These are phyloP conservation scores for Prosopocoilus inquinatus DNA, from an alignment of 2,888 invertebrate genomes.

Conservation along the genomic window DNA sequence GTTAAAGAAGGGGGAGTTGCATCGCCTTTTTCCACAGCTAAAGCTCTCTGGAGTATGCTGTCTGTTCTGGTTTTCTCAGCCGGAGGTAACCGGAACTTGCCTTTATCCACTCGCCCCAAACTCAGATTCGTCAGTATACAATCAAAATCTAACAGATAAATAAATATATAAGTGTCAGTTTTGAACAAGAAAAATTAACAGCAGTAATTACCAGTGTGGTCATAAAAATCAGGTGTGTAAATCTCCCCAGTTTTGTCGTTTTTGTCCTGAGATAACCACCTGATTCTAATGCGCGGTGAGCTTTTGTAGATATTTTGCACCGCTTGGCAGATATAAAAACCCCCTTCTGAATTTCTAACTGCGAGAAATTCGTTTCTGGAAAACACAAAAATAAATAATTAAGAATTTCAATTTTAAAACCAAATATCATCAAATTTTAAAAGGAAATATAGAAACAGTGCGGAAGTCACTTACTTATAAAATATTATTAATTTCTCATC, in stretches of 20 bases:
- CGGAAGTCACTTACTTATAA: constrained; percentile 66
- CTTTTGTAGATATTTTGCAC: constrained; percentile 88
- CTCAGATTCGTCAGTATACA: constrained; percentile 85
- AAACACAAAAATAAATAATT: constrained; percentile 4
- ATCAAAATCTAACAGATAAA: constrained; percentile 68
- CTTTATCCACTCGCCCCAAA: constrained; percentile 69
- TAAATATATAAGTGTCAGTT: constrained; percentile 5
- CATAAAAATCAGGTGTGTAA: constrained; percentile 88
- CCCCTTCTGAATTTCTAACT: constrained; percentile 85
- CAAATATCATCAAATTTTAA: no score
- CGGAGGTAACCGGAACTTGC: constrained; percentile 67
- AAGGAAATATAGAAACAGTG: not conserved
- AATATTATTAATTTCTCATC: constrained; percentile 84
- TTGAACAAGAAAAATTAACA: constrained; percentile 16
- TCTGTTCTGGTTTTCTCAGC: constrained; percentile 76
- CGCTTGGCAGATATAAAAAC: constrained; percentile 85
- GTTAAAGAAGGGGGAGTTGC: constrained; percentile 61
- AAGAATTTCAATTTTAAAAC: not conserved
- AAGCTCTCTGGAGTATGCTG: constrained; percentile 80
- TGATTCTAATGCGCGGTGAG: constrained; percentile 81
- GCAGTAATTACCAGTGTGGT: constrained; percentile 67
- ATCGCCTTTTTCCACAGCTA: constrained; percentile 76
- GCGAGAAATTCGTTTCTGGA: constrained; percentile 83
- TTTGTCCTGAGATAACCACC: constrained; percentile 83
- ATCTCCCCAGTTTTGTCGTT: constrained; percentile 64